Evolutionary conservation across 2,113 vertebrate genomes (phyloP).

Genomic region (Tapirus terrestris): DNA sequence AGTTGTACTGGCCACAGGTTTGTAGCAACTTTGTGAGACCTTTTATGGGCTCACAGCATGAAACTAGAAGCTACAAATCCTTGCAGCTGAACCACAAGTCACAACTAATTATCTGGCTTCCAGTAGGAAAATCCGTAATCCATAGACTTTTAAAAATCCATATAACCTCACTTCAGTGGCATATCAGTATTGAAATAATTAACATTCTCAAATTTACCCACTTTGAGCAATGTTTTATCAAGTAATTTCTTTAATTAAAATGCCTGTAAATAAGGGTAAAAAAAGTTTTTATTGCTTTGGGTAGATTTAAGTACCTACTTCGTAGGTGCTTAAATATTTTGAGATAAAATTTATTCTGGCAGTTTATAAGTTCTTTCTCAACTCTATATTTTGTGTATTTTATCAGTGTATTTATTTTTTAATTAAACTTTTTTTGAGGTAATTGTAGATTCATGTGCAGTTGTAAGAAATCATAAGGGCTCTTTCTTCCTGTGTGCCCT

Average conservation of each 20-base stretch:
- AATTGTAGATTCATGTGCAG: background rate
- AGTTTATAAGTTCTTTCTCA: background rate
- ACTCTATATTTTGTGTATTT: background rate
- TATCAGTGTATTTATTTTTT: background rate
- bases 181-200: background rate
- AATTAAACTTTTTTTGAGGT: background rate
- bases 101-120: background rate
- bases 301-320: slow-evolving; percentile 2
- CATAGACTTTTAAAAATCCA: background rate
- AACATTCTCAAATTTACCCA: background rate
- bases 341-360: slow-evolving; percentile 5
- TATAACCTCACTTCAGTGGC: background rate
- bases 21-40: background rate
- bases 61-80: background rate
- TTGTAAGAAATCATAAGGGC: background rate
- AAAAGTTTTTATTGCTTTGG: slow-evolving; percentile 38
- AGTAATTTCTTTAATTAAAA: background rate
- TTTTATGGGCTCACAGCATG: background rate
- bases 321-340: slow-evolving; percentile 2
- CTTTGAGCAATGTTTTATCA: background rate
- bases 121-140: background rate
- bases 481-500: background rate
- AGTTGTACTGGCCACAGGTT: background rate
- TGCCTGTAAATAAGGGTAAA: background rate
- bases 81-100: background rate